Evolutionary conservation across 37 sponge, comb jelly and placozoan genomes (phyloP).

Genomic region (Oscarella lobularis): DNA sequence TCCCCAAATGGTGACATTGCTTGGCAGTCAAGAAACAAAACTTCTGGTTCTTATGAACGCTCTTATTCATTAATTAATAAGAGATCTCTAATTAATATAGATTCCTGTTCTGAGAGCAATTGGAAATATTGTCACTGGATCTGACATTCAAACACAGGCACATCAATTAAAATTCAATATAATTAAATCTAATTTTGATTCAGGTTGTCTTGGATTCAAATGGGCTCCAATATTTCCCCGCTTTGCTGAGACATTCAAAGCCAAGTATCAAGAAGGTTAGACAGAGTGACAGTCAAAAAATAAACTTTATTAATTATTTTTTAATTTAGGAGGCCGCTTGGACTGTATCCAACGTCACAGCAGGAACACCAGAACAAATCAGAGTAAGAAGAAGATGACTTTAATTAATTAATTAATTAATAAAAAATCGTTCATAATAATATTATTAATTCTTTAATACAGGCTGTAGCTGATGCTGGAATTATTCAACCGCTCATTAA

Average conservation of each 20-base stretch:
- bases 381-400: no score
- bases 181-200: no score
- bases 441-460: no score
- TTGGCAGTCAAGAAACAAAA: no score
- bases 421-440: no score
- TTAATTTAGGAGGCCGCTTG: constrained; percentile 96
- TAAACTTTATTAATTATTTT: no score
- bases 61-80: no score
- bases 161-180: no score
- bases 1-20: no score
- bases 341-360: constrained; percentile 98
- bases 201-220: constrained; percentile 53
- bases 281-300: not conserved
- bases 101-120: constrained; percentile 75
- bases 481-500: constrained; percentile 63
- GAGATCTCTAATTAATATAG: constrained; percentile 12
- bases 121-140: constrained; percentile 96
- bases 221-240: constrained; percentile 35
- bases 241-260: constrained; percentile 49
- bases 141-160: constrained; percentile 80
- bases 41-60: no score
- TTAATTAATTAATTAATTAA: no score
- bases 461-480: constrained; percentile 61
- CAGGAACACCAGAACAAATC: constrained; percentile 71
- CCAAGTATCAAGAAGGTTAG: constrained; percentile 89